Conservation (phyloP, 2,113 vertebrate genomes). For the Xiphophorus maculatus region DNA sequence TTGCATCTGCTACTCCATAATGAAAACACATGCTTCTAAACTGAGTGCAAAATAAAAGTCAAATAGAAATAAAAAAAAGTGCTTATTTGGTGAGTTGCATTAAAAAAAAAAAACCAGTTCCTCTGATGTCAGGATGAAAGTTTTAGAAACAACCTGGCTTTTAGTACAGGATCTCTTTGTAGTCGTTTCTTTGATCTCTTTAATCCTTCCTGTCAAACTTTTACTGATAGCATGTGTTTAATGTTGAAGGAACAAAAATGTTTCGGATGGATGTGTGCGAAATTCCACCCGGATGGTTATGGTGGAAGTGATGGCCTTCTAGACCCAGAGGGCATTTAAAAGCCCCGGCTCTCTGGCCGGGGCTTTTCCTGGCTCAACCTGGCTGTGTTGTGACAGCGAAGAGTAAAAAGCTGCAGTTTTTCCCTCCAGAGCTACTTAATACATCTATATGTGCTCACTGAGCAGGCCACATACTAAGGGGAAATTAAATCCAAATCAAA, state of each 20-base stretch:
- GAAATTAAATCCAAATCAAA: constrained; percentile 35
- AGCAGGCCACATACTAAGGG: constrained; percentile 14
- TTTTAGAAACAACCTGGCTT: constrained; percentile 51
- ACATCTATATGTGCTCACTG: constrained; percentile 10
- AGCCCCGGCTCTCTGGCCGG: constrained; percentile 11
- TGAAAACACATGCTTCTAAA: neutral
- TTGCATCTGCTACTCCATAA: neutral
- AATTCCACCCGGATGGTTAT: constrained; percentile 33
- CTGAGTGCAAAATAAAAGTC: neutral
- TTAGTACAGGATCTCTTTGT: constrained; percentile 53
- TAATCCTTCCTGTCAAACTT: constrained; percentile 26
- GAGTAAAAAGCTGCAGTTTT: constrained; percentile 19
- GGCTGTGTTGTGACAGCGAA: constrained; percentile 26
- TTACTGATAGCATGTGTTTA: constrained; percentile 27
- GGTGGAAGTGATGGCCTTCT: constrained; percentile 16
- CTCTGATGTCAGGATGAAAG: constrained; percentile 51
- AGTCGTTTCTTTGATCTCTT: constrained; percentile 41
- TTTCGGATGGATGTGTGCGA: constrained; percentile 31
- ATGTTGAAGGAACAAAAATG: constrained; percentile 40
- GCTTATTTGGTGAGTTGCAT: neutral
- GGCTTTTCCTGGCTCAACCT: constrained; percentile 3
- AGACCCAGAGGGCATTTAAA: constrained; percentile 35
- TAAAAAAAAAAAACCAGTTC: constrained; percentile 18
- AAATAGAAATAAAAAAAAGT: neutral
- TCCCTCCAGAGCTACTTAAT: neutral